A percentile compares a stretch with the other conserved stretches of the same genome.
Evolutionary conservation across 2,888 invertebrate species (phyloP).

Genomic region (Rhamnusium bicolor): DNA sequence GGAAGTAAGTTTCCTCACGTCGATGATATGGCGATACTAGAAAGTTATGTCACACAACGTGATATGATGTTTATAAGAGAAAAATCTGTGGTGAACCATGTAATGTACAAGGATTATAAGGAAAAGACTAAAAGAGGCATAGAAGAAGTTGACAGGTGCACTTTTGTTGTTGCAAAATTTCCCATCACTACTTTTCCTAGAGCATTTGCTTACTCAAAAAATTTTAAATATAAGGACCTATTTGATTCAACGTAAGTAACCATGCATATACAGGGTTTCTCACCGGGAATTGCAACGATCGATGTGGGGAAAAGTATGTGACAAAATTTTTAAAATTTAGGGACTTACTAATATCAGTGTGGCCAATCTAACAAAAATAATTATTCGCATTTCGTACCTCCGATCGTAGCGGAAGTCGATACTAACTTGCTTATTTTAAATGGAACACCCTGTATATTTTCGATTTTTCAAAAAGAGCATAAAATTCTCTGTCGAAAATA

Average conservation of each 20-base stretch:
- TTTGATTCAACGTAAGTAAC: conserved; percentile 81
- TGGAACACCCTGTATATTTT: too few species aligned
- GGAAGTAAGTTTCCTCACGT: conserved; percentile 31
- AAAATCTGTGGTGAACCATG: conserved; percentile 78
- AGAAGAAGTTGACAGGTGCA: conserved; percentile 79
- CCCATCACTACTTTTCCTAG: conserved; percentile 79
- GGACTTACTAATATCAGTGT: too few species aligned
- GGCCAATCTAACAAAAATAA: too few species aligned
- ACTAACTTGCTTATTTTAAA: too few species aligned
- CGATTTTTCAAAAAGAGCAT: too few species aligned
- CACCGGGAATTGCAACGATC: too few species aligned
- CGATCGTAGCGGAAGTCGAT: too few species aligned
- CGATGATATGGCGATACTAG: conserved; percentile 69
- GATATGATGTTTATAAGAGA: conserved; percentile 82
- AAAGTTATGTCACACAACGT: conserved; percentile 70
- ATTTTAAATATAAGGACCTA: conserved; percentile 75
- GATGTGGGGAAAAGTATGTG: too few species aligned
- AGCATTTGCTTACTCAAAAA: conserved; percentile 81
- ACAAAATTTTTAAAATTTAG: too few species aligned
- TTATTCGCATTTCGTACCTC: too few species aligned
- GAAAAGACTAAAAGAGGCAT: conserved; percentile 73
- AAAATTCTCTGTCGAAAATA: too few species aligned
- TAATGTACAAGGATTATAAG: conserved; percentile 82
- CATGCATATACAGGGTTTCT: too few species aligned
- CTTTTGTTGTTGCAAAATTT: conserved; percentile 83